phyloP scores from a whole-genome alignment of 2,888 invertebrate species.

The Amiota communis region DNA sequence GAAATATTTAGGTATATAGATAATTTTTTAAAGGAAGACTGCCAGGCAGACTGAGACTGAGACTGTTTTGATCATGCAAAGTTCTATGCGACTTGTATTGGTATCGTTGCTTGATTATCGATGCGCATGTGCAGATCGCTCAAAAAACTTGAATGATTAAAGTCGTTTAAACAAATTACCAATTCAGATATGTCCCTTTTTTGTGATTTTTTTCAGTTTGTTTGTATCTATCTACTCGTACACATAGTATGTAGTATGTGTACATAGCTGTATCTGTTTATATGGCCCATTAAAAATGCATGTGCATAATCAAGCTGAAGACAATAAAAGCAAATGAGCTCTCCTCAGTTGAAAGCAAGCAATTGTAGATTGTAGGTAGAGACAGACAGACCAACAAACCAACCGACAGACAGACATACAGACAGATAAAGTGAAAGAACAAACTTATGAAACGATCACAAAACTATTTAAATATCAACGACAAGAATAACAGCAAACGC shows the following conservation, averaged over 20 bases:
- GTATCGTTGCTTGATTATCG: conserved; percentile 29
- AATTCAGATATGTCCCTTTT: conserved; percentile 54
- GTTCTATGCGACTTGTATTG: conserved; percentile 6
- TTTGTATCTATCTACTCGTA: not conserved
- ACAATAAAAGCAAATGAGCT: conserved; percentile 57
- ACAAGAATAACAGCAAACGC: not conserved
- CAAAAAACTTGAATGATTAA: conserved; percentile 40
- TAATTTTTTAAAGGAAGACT: not conserved
- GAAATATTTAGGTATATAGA: no score
- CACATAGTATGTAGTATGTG: conserved; percentile 5
- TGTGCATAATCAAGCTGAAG: conserved; percentile 61
- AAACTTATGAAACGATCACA: conserved; percentile 12
- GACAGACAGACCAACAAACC: no score
- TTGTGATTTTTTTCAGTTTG: not conserved
- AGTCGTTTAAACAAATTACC: conserved; percentile 56
- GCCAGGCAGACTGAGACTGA: not conserved
- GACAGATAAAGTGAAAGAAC: not conserved
- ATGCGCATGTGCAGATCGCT: conserved; percentile 49
- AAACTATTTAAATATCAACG: not conserved
- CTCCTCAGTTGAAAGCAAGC: not conserved
- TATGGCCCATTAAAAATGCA: conserved; percentile 50
- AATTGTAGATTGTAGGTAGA: no score
- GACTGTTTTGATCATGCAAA: conserved; percentile 17
- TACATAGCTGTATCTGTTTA: conserved; percentile 12
- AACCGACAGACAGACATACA: no score